Evolutionary conservation across 1,140 invertebrate species (phyloP).

Genomic region (Heliconius congener): DNA sequence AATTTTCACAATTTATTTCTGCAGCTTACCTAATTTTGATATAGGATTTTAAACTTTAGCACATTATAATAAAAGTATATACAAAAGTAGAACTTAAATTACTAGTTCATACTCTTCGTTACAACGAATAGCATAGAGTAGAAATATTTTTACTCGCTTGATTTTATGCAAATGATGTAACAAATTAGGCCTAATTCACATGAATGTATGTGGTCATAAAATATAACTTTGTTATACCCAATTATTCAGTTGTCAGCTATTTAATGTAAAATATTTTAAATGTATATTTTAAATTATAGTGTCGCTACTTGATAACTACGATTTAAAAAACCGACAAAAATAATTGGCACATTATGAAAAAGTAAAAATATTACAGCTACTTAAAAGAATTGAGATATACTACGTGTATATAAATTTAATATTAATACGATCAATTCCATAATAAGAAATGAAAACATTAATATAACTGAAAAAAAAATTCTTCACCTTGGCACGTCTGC

Average conservation of each 20-base stretch:
- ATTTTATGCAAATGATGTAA: neutral
- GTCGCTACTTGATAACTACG: too few relatives aligned
- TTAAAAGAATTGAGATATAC: too few relatives aligned
- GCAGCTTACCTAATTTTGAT: slow-evolving; percentile 26
- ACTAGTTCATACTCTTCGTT: slow-evolving; percentile 33
- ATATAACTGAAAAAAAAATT: neutral
- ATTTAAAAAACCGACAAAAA: too few relatives aligned
- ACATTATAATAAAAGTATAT: slow-evolving; percentile 28
- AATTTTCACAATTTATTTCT: slow-evolving; percentile 42
- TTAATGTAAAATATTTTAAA: neutral
- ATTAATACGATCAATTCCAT: neutral
- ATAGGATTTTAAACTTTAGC: slow-evolving; percentile 29
- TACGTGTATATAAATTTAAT: too few relatives aligned
- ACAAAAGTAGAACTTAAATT: slow-evolving; percentile 25
- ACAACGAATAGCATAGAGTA: slow-evolving; percentile 33
- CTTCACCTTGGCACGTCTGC: slow-evolving; percentile 18
- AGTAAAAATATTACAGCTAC: too few relatives aligned
- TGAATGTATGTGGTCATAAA: neutral
- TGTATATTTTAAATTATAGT: neutral
- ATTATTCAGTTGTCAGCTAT: neutral
- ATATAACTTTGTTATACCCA: neutral
- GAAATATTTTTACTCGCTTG: slow-evolving; percentile 12
- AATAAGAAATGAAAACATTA: neutral
- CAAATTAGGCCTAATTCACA: neutral
- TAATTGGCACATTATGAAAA: too few relatives aligned